phyloP scores from a whole-genome alignment of 2,797 vertebrate species.

The Synaphobranchus kaupii region DNA sequence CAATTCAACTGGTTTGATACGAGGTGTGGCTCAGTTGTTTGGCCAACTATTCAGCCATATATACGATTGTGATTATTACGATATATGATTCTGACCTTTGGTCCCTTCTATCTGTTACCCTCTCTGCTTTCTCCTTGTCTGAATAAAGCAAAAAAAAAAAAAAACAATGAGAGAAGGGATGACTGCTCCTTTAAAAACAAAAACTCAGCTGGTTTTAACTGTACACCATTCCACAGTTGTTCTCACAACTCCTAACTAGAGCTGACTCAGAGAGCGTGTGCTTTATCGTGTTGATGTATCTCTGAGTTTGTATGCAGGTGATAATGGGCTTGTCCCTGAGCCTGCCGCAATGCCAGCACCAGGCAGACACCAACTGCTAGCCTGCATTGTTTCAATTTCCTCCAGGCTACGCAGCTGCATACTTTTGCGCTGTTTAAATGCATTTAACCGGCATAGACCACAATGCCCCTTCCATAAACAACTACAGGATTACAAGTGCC shows the following conservation, averaged over 20 bases:
- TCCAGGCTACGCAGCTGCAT: background rate
- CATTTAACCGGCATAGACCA: background rate
- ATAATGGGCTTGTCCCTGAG: conserved; percentile 19
- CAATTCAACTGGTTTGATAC: no score
- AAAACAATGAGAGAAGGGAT: background rate
- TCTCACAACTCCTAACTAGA: conserved; percentile 3
- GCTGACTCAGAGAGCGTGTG: background rate
- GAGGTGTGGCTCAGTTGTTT: no score
- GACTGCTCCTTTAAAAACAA: no score
- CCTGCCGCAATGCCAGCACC: conserved; percentile 12
- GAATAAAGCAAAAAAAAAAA: background rate
- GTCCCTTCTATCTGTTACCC: no score
- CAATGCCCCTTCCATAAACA: background rate
- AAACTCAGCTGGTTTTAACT: background rate
- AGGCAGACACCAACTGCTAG: conserved; percentile 32
- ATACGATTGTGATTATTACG: no score
- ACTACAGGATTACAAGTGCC: conserved; percentile 12
- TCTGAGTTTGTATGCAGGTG: conserved; percentile 10
- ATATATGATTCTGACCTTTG: no score
- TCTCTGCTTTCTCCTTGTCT: no score
- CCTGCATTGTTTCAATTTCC: conserved; percentile 30
- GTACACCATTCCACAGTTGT: background rate
- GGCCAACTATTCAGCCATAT: no score
- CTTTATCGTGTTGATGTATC: conserved; percentile 8
- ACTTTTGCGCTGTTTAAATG: conserved; percentile 1